These are phyloP conservation scores for Agapostemon virescens DNA, from an alignment of 2,888 invertebrate species.

Conservation along the genomic window DNA sequence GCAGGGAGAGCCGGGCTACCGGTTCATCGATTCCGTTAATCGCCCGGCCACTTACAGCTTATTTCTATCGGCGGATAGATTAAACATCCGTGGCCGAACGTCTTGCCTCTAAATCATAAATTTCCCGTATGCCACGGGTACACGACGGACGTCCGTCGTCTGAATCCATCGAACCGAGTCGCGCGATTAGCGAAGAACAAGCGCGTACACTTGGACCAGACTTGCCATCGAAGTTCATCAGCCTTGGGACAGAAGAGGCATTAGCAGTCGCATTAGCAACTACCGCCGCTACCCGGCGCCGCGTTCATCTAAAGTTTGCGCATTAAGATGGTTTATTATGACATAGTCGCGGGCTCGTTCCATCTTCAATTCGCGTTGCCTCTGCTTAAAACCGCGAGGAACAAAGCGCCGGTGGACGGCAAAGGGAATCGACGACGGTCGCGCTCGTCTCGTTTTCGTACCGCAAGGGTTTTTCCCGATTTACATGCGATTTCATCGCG, in stretches of 20 bases:
- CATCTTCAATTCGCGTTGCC: neutral
- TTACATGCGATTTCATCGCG: too few relatives aligned
- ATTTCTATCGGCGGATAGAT: slow-evolving; percentile 33
- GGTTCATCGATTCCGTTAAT: slow-evolving; percentile 52
- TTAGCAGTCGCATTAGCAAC: slow-evolving; percentile 19
- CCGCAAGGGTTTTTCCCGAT: too few relatives aligned
- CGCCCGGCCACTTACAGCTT: slow-evolving; percentile 32
- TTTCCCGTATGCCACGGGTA: neutral
- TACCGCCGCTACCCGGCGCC: neutral
- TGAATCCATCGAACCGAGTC: neutral
- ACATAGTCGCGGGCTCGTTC: neutral
- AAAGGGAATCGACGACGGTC: too few relatives aligned
- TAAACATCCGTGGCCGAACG: neutral
- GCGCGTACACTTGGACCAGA: neutral
- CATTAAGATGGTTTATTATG: slow-evolving; percentile 5
- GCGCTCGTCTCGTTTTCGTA: too few relatives aligned
- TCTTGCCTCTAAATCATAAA: neutral
- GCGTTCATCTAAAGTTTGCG: neutral
- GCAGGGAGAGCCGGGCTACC: slow-evolving; percentile 15
- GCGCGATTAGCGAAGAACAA: neutral
- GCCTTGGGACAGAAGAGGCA: slow-evolving; percentile 1
- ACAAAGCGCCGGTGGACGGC: neutral
- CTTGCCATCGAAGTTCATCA: slow-evolving; percentile 17
- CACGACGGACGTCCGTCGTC: neutral
- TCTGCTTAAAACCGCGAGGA: neutral